phyloP scores from a whole-genome alignment of 2,797 vertebrate species.

The Sebastes itinus region DNA sequence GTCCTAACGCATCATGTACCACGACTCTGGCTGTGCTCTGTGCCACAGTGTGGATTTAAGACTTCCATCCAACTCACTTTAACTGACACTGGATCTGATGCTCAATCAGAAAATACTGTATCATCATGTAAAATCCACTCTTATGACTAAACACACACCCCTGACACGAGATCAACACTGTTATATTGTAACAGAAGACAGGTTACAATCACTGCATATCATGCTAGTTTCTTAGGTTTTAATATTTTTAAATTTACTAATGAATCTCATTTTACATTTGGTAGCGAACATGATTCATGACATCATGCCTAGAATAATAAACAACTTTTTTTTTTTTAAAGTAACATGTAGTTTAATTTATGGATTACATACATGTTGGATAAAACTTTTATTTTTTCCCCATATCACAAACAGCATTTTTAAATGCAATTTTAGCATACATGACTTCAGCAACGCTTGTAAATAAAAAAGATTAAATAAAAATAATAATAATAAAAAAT shows the following conservation, averaged over 20 bases:
- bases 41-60: neutral
- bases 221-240: neutral
- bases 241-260: neutral
- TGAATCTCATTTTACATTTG: neutral
- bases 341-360: neutral
- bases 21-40: neutral
- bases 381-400: no score
- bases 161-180: neutral
- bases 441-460: no score
- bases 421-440: no score
- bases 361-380: neutral
- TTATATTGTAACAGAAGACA: neutral
- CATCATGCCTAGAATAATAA: constrained; percentile 3
- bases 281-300: neutral
- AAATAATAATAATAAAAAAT: no score
- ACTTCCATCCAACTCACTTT: neutral
- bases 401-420: no score
- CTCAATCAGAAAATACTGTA: neutral
- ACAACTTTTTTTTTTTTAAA: neutral
- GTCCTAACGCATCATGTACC: neutral
- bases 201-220: neutral
- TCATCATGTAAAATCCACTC: neutral
- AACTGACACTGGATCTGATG: constrained; percentile 16
- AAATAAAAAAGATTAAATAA: no score
- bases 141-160: neutral